These are phyloP conservation scores for Heliothis virescens DNA, from an alignment of 1,140 invertebrate species.

Conservation along the genomic window DNA sequence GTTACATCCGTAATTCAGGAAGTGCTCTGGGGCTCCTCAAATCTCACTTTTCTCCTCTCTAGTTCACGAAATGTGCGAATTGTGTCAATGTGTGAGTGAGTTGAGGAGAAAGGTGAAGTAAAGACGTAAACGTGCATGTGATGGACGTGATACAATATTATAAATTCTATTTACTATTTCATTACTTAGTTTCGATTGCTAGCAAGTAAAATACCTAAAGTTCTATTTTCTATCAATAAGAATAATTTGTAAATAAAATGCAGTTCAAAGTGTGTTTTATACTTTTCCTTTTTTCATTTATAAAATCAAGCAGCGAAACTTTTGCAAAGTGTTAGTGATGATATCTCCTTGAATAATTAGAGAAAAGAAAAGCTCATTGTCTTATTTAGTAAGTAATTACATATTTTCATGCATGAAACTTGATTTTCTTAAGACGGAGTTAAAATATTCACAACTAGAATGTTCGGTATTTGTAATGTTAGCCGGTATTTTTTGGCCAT, in stretches of 20 bases:
- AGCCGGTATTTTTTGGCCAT: slow-evolving; percentile 12
- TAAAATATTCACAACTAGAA: neutral
- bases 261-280: slow-evolving; percentile 30
- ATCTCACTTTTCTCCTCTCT: neutral
- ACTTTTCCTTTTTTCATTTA: slow-evolving; percentile 39
- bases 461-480: neutral
- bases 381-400: slow-evolving; percentile 89
- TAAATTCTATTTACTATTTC: neutral
- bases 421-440: no score
- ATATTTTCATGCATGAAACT: no score
- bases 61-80: slow-evolving; percentile 10
- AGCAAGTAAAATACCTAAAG: neutral
- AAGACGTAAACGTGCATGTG: neutral
- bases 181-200: neutral
- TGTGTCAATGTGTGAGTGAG: no score
- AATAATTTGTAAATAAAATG: slow-evolving; percentile 32
- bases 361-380: slow-evolving; percentile 90
- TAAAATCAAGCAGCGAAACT: slow-evolving; percentile 57
- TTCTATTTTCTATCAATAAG: neutral
- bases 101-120: neutral
- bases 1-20: no score
- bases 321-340: slow-evolving; percentile 88
- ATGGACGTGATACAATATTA: neutral
- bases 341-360: slow-evolving; percentile 90
- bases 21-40: no score